Evolutionary conservation across 2,888 invertebrate genomes (phyloP).

Genomic region (Machimus atricapillus): DNA sequence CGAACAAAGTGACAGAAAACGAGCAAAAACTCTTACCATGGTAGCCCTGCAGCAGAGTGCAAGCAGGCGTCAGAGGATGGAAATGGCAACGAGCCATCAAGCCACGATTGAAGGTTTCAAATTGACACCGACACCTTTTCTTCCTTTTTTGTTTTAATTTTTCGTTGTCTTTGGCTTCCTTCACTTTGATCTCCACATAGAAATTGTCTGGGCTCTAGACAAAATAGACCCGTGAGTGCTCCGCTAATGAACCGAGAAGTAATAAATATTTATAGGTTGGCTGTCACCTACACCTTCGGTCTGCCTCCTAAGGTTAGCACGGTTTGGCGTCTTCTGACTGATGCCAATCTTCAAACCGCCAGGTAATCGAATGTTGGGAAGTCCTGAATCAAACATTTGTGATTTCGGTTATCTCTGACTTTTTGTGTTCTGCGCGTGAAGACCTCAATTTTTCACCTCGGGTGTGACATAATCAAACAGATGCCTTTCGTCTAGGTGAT

Average conservation of each 20-base stretch:
- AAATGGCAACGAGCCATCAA: constrained; percentile 23
- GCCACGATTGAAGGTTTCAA: constrained; percentile 33
- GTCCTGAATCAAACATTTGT: constrained; percentile 23
- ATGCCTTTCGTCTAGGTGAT: constrained; percentile 17
- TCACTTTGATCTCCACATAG: constrained; percentile 21
- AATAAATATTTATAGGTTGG: constrained; percentile 44
- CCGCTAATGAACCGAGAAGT: constrained; percentile 33
- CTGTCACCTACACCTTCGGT: constrained; percentile 38
- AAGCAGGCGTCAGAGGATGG: constrained; percentile 14
- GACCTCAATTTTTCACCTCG: constrained; percentile 24
- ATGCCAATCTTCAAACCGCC: constrained; percentile 40
- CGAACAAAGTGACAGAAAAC: constrained; percentile 41
- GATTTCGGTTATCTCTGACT: background rate
- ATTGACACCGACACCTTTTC: constrained; percentile 21
- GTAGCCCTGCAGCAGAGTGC: background rate
- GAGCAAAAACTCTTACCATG: constrained; percentile 36
- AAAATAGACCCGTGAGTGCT: constrained; percentile 21
- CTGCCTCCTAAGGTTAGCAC: constrained; percentile 8
- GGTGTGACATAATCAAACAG: constrained; percentile 31
- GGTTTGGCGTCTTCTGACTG: constrained; percentile 41
- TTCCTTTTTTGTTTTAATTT: background rate
- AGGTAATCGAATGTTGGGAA: constrained; percentile 4
- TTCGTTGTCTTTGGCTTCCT: constrained; percentile 7
- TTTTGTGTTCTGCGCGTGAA: constrained; percentile 1
- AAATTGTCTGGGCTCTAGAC: background rate